Evolutionary conservation across 2,888 invertebrate species (phyloP).

Genomic region (Hydriomena furcata): DNA sequence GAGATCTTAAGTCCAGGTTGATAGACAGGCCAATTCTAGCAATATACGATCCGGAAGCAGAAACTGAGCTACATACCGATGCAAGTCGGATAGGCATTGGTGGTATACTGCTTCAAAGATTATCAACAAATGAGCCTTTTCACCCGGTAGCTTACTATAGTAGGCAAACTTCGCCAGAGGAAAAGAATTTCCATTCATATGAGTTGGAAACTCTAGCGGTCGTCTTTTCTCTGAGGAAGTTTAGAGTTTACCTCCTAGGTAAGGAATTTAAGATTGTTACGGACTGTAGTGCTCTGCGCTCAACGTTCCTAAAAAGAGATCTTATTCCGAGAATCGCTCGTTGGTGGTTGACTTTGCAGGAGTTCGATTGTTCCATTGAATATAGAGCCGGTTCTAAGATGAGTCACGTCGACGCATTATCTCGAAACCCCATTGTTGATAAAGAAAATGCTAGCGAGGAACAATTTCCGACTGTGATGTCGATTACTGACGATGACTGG

Average conservation of each 20-base stretch:
- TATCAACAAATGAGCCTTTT: background rate
- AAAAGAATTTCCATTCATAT: background rate
- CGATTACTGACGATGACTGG: conserved; percentile 7
- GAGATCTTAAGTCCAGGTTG: background rate
- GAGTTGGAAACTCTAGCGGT: conserved; percentile 11
- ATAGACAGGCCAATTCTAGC: background rate
- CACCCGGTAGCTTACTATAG: conserved; percentile 7
- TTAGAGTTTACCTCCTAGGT: conserved; percentile 3
- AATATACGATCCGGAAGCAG: background rate
- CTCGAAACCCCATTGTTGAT: conserved; percentile 1
- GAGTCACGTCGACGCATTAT: conserved; percentile 9
- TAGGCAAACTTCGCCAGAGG: background rate
- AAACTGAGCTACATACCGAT: conserved; percentile 3
- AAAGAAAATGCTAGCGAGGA: background rate
- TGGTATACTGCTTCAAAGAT: background rate
- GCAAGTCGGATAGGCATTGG: conserved; percentile 3
- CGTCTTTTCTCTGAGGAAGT: conserved; percentile 1
- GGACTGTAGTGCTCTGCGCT: conserved; percentile 3
- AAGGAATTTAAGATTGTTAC: conserved; percentile 9
- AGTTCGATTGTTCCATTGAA: conserved; percentile 9
- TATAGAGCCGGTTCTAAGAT: background rate
- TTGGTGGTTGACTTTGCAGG: conserved; percentile 7
- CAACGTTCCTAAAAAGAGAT: conserved; percentile 3
- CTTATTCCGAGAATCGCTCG: conserved; percentile 2
- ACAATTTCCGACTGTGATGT: too few species aligned